phyloP scores from a whole-genome alignment of 2,888 invertebrate genomes.

The Colostygia pectinataria region DNA sequence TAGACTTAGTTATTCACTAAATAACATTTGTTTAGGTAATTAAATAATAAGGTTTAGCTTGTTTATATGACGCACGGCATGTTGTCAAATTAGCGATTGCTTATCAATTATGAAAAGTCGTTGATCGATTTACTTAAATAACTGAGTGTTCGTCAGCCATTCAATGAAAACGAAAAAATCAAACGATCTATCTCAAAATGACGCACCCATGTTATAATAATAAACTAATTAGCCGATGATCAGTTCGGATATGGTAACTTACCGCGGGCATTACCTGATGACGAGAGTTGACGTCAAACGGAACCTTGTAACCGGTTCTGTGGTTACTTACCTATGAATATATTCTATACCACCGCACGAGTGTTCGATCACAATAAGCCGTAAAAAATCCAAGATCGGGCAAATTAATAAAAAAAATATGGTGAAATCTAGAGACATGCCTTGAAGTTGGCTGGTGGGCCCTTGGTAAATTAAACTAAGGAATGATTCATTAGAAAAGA shows the following conservation, averaged over 20 bases:
- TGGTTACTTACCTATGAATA: constrained; percentile 21
- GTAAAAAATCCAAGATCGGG: constrained; percentile 18
- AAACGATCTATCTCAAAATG: not conserved
- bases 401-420: not conserved
- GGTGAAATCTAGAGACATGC: not conserved
- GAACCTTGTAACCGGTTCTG: constrained; percentile 28
- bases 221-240: constrained; percentile 7
- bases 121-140: too few species aligned
- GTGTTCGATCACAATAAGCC: constrained; percentile 23
- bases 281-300: constrained; percentile 31
- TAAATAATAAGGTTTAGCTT: too few species aligned
- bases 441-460: too few species aligned
- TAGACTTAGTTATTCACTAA: too few species aligned
- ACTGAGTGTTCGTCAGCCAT: too few species aligned
- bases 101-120: too few species aligned
- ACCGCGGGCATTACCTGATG: constrained; percentile 22
- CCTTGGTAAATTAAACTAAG: too few species aligned
- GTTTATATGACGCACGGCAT: too few species aligned
- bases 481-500: too few species aligned
- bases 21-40: too few species aligned
- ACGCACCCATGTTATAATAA: not conserved
- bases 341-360: constrained; percentile 25
- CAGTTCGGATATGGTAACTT: constrained; percentile 33
- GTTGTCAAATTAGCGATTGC: too few species aligned
- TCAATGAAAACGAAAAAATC: too few species aligned